These are phyloP conservation scores for Arion vulgaris DNA, from an alignment of 1,140 invertebrate genomes.

Conservation along the genomic window DNA sequence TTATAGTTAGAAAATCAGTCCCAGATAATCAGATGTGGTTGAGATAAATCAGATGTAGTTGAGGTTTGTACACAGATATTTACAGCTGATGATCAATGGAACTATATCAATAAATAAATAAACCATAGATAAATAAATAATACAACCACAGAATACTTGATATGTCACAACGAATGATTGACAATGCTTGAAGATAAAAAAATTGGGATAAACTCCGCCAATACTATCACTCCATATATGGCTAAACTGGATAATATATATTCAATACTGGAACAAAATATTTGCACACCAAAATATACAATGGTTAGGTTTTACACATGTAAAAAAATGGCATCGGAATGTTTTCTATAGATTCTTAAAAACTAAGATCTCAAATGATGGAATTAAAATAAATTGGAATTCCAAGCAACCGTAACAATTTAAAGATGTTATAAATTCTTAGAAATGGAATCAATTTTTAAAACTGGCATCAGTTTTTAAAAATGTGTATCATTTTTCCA, in stretches of 20 bases:
- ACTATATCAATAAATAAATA: constrained; percentile 16
- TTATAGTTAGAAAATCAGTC: no score
- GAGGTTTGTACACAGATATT: background rate
- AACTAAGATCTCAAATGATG: background rate
- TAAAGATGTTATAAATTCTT: no score
- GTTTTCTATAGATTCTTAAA: background rate
- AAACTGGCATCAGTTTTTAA: no score
- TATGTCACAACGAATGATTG: constrained; percentile 19
- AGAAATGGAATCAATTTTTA: no score
- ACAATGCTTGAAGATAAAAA: constrained; percentile 5
- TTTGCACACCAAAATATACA: background rate
- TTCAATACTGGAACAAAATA: constrained; percentile 8
- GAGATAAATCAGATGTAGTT: background rate
- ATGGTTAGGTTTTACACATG: background rate
- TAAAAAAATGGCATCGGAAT: background rate
- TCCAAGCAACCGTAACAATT: no score
- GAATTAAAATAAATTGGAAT: background rate
- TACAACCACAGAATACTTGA: constrained; percentile 14
- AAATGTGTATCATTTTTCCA: no score
- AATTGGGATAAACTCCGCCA: background rate
- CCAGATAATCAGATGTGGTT: no score
- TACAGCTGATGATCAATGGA: background rate
- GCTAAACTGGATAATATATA: background rate
- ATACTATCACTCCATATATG: constrained; percentile 17
- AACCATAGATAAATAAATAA: constrained; percentile 13